A percentile compares a stretch with the other conserved stretches of the same genome.
phyloP scores from a whole-genome alignment of 2,888 invertebrate genomes.

The Stegophylla sp. region DNA sequence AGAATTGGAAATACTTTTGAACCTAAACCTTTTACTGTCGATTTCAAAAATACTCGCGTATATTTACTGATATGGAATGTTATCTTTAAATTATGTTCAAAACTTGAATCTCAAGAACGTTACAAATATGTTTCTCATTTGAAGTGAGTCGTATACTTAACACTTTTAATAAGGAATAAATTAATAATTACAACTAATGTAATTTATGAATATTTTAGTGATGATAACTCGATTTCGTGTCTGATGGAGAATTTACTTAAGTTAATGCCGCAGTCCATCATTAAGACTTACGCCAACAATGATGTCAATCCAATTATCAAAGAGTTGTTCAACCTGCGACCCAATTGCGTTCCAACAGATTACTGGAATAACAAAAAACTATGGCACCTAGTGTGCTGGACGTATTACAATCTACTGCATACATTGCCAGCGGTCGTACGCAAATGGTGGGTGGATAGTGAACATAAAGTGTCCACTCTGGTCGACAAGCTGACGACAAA shows the following conservation, averaged over 20 bases:
- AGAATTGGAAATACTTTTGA: conserved; percentile 71
- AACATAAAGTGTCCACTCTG: conserved; percentile 71
- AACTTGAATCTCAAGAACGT: conserved; percentile 74
- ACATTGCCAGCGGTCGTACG: conserved; percentile 77
- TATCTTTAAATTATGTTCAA: conserved; percentile 71
- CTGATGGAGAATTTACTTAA: conserved; percentile 55
- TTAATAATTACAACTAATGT: neutral
- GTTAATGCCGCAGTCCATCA: conserved; percentile 60
- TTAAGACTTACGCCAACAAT: conserved; percentile 35
- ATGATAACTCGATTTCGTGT: conserved; percentile 44
- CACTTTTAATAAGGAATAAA: neutral
- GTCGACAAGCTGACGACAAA: conserved; percentile 75
- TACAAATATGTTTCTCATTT: conserved; percentile 76
- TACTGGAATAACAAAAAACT: conserved; percentile 65
- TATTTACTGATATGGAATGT: conserved; percentile 79
- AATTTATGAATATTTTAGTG: conserved; percentile 17
- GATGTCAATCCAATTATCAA: conserved; percentile 47
- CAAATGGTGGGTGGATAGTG: conserved; percentile 78
- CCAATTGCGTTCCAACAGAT: conserved; percentile 56
- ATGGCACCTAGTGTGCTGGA: conserved; percentile 71
- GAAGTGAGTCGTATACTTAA: conserved; percentile 65
- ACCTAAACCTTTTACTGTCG: conserved; percentile 70
- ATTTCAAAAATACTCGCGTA: conserved; percentile 71
- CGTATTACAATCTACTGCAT: conserved; percentile 72
- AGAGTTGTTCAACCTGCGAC: conserved; percentile 27